Evolutionary conservation across 2,797 vertebrate genomes (phyloP).

Genomic region (Myotis planiceps): DNA sequence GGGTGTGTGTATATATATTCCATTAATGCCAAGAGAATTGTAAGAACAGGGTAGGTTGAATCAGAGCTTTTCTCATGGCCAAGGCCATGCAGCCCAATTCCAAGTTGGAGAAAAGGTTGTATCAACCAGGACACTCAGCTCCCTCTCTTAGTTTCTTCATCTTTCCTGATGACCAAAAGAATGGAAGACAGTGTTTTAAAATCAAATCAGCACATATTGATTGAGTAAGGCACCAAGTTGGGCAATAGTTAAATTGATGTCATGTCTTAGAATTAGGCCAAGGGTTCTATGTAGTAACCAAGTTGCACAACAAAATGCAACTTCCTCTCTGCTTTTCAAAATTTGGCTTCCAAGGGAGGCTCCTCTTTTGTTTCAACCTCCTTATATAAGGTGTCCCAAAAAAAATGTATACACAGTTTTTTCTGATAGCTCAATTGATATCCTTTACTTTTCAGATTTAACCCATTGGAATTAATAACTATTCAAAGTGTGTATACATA

Average conservation of each 20-base stretch:
- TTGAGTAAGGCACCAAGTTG: not conserved
- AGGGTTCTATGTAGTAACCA: not conserved
- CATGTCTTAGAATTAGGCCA: conserved; percentile 27
- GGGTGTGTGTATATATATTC: not conserved
- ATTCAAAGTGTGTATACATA: too few species aligned
- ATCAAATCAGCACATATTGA: not conserved
- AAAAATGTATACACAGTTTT: too few species aligned
- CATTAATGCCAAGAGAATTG: not conserved
- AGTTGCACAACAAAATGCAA: conserved; percentile 33
- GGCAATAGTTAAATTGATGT: not conserved
- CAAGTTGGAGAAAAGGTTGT: not conserved
- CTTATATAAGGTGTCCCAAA: not conserved
- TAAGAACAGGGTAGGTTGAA: not conserved
- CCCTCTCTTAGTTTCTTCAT: not conserved
- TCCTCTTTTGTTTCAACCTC: not conserved
- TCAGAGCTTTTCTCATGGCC: not conserved
- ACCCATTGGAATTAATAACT: too few species aligned
- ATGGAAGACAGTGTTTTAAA: not conserved
- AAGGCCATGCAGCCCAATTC: not conserved
- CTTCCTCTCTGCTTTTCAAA: conserved; percentile 32
- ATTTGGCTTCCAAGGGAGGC: not conserved
- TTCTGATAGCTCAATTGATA: too few species aligned
- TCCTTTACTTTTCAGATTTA: too few species aligned
- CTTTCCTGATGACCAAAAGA: not conserved
- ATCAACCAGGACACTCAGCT: not conserved